phyloP scores from a whole-genome alignment of 2,113 vertebrate species.

The Chauna torquata region DNA sequence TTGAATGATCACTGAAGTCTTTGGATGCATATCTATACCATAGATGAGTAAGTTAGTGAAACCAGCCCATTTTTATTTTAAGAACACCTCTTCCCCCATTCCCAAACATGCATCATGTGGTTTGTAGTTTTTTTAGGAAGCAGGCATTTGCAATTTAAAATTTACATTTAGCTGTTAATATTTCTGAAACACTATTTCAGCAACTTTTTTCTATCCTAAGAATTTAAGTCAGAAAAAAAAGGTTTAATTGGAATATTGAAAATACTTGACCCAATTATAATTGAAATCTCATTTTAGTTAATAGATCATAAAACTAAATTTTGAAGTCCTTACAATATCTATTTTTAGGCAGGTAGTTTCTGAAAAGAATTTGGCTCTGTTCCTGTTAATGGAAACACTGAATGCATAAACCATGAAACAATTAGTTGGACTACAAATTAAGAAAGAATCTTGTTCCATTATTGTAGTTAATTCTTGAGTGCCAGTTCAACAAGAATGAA shows the following conservation, averaged over 20 bases:
- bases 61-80: neutral
- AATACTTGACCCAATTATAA: neutral
- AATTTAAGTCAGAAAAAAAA: neutral
- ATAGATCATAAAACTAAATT: neutral
- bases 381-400: conserved; percentile 42
- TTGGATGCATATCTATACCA: neutral
- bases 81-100: neutral
- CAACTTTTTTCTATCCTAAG: neutral
- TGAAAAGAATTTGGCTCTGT: conserved; percentile 40
- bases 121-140: neutral
- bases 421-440: conserved; percentile 54
- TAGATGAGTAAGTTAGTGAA: neutral
- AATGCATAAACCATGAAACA: conserved; percentile 52
- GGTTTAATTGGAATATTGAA: neutral
- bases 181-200: neutral
- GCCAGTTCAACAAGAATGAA: neutral
- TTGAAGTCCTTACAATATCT: neutral
- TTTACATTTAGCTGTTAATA: neutral
- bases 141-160: neutral
- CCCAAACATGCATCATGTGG: neutral
- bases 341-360: conserved; percentile 25
- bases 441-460: conserved; percentile 43
- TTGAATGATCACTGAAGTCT: neutral
- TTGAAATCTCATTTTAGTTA: conserved; percentile 1
- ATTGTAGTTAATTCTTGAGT: conserved; percentile 47